Conservation (phyloP, 2,797 vertebrate species). For the Sternarchorhynchus goeldii region DNA sequence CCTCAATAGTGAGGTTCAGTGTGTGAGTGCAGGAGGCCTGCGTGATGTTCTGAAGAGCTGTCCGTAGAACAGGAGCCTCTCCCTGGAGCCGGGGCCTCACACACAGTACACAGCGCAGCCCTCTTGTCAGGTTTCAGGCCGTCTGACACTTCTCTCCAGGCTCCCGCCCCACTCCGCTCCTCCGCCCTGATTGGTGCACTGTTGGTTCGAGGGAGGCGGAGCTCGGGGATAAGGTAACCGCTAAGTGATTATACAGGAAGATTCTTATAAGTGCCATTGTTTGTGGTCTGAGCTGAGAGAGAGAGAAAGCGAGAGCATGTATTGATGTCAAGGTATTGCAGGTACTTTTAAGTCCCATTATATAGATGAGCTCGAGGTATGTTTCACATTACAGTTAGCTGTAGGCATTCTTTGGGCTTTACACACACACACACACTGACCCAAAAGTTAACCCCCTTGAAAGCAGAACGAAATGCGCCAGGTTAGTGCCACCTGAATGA, state of each 20-base stretch:
- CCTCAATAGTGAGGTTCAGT: constrained; percentile 70
- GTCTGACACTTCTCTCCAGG: constrained; percentile 35
- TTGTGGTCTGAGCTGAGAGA: constrained; percentile 44
- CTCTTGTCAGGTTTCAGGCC: constrained; percentile 49
- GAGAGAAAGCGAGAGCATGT: not conserved
- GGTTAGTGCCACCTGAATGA: not conserved
- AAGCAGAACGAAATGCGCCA: not conserved
- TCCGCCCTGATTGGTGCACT: constrained; percentile 35
- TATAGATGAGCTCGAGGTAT: constrained; percentile 47
- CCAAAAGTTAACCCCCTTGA: not conserved
- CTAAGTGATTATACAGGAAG: constrained; percentile 51
- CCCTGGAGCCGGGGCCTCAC: constrained; percentile 60
- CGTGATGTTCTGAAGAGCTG: constrained; percentile 56
- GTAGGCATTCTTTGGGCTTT: constrained; percentile 1
- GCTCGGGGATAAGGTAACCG: constrained; percentile 43
- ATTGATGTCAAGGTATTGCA: constrained; percentile 45
- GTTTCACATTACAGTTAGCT: constrained; percentile 46
- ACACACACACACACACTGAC: constrained; percentile 22
- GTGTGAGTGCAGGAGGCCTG: constrained; percentile 73
- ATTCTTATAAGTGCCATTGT: constrained; percentile 46
- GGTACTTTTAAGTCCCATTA: constrained; percentile 41
- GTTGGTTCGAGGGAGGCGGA: constrained; percentile 27
- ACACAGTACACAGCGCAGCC: constrained; percentile 59
- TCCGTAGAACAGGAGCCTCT: constrained; percentile 72
- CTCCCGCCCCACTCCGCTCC: constrained; percentile 3